phyloP scores from a whole-genome alignment of 2,888 invertebrate genomes.

The Dorcus hopei region DNA sequence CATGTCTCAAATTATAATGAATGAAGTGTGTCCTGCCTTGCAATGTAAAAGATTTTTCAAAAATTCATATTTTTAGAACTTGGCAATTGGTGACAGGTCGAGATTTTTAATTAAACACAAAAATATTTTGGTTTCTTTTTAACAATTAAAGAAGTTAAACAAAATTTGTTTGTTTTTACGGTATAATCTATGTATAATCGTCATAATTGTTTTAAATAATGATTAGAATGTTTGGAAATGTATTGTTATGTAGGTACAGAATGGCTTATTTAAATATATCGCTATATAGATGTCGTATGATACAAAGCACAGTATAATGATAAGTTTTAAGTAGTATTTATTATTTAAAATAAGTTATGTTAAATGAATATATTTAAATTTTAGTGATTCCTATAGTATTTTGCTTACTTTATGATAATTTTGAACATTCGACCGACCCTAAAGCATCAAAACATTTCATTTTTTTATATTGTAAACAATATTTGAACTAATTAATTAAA shows the following conservation, averaged over 20 bases:
- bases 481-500: too few relatives aligned
- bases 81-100: neutral
- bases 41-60: too few relatives aligned
- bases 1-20: too few relatives aligned
- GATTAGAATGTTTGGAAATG: too few relatives aligned
- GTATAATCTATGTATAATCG: too few relatives aligned
- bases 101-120: neutral
- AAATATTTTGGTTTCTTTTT: neutral
- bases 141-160: neutral
- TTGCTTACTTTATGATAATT: constrained; percentile 2
- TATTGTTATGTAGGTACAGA: constrained; percentile 20
- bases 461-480: neutral
- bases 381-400: constrained; percentile 42
- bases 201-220: too few relatives aligned
- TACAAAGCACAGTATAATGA: constrained; percentile 39
- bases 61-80: too few relatives aligned
- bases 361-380: constrained; percentile 23
- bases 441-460: neutral
- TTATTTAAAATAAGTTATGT: constrained; percentile 27
- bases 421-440: neutral
- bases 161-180: neutral
- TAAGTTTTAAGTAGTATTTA: constrained; percentile 43
- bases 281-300: constrained; percentile 41
- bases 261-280: constrained; percentile 34
- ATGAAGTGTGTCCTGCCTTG: too few relatives aligned